These are phyloP conservation scores for Pseudoatta argentina DNA, from an alignment of 1,140 invertebrate genomes.

Conservation along the genomic window DNA sequence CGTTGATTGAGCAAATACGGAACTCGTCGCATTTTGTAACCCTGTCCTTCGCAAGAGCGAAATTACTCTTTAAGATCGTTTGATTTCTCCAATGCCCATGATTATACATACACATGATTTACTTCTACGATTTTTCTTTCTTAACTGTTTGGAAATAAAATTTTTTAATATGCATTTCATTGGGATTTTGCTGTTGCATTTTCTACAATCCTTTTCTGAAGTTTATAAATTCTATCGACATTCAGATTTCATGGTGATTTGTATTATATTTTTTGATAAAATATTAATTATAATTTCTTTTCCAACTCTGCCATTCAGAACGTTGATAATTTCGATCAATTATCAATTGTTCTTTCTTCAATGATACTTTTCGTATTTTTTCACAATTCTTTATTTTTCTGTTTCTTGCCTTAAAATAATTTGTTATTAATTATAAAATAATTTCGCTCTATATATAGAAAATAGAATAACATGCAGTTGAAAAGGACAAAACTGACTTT, in stretches of 20 bases:
- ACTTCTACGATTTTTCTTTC: neutral
- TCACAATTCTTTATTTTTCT: neutral
- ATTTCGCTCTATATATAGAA: neutral
- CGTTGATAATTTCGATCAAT: neutral
- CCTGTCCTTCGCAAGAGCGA: neutral
- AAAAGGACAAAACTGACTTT: neutral
- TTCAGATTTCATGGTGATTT: neutral
- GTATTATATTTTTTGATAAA: neutral
- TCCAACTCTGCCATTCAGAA: neutral
- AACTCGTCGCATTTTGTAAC: slow-evolving; percentile 9
- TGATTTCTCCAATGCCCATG: neutral
- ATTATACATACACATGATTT: too few relatives aligned
- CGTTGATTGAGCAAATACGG: slow-evolving; percentile 15
- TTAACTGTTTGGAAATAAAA: neutral
- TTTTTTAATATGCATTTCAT: neutral
- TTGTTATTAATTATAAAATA: neutral
- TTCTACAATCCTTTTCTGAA: neutral
- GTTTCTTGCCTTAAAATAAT: neutral
- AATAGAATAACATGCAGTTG: neutral
- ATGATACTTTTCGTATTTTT: neutral
- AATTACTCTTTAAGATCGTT: neutral
- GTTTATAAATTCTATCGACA: neutral
- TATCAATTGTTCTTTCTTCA: neutral
- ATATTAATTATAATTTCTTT: neutral
- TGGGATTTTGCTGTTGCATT: neutral